Conservation (phyloP, 2,113 vertebrate genomes). For the Pontoporia blainvillei region DNA sequence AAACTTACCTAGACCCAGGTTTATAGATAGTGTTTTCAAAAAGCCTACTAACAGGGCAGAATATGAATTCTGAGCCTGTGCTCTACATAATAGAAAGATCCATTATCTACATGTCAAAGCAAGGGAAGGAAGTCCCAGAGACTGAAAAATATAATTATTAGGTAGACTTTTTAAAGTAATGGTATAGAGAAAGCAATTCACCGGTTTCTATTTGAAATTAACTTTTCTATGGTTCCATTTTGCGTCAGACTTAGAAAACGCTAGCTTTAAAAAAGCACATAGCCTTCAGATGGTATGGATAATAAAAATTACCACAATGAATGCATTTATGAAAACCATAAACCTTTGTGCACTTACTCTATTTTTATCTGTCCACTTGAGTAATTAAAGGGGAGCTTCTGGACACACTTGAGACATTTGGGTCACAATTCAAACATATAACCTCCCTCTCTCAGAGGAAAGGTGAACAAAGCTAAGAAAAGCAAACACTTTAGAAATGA, state of each 20-base stretch:
- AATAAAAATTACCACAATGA: conserved; percentile 30
- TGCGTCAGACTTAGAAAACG: neutral
- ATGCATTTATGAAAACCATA: neutral
- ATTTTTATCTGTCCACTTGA: conserved; percentile 25
- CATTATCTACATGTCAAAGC: conserved; percentile 39
- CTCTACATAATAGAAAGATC: neutral
- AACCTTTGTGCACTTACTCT: neutral
- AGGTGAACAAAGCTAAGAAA: conserved; percentile 27
- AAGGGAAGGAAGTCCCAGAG: neutral
- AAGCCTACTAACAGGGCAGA: conserved; percentile 51
- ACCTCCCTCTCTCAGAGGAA: conserved; percentile 18
- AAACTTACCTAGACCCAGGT: conserved; percentile 68
- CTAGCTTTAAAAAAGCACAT: neutral
- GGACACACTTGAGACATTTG: neutral
- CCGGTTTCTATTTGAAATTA: conserved; percentile 18
- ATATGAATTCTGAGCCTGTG: conserved; percentile 19
- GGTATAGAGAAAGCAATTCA: conserved; percentile 18
- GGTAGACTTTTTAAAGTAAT: conserved; percentile 22
- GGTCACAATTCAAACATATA: conserved; percentile 30
- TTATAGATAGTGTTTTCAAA: conserved; percentile 61
- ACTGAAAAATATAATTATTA: conserved; percentile 28
- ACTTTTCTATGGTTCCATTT: conserved; percentile 46
- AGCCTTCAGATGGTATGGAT: neutral
- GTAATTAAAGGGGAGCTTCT: conserved; percentile 45
- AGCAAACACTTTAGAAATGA: conserved; percentile 28